Conservation (phyloP, 2,888 invertebrate species). For the Leptinotarsa tumamoca region DNA sequence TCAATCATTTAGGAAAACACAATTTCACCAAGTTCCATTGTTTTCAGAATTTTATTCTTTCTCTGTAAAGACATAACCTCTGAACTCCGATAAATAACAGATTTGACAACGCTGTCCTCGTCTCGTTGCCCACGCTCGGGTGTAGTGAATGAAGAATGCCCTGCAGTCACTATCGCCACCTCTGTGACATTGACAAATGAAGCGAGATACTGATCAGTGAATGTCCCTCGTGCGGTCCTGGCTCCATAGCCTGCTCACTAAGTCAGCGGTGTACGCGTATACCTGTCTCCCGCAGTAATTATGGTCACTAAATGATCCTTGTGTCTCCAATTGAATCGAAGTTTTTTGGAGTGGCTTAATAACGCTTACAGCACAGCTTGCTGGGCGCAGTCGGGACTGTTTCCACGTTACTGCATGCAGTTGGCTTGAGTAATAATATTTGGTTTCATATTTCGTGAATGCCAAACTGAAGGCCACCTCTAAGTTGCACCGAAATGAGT, state of each 20-base stretch:
- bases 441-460: no score
- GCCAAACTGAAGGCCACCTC: no score
- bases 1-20: no score
- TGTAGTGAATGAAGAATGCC: conserved; percentile 64
- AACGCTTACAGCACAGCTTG: no score
- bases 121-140: conserved; percentile 50
- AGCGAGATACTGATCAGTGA: conserved; percentile 79
- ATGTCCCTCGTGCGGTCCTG: conserved; percentile 65
- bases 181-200: conserved; percentile 83
- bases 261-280: conserved; percentile 24
- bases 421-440: no score
- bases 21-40: background rate
- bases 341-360: no score
- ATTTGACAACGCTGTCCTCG: conserved; percentile 10
- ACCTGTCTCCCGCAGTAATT: conserved; percentile 12
- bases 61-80: background rate
- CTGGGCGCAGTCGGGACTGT: no score
- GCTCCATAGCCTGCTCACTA: conserved; percentile 59
- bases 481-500: no score
- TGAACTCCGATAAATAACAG: conserved; percentile 8
- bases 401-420: no score
- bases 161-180: conserved; percentile 66
- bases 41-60: background rate
- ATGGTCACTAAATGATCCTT: conserved; percentile 1
- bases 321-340: background rate